Conservation (phyloP, 2,797 vertebrate genomes). For the Pampus argenteus region DNA sequence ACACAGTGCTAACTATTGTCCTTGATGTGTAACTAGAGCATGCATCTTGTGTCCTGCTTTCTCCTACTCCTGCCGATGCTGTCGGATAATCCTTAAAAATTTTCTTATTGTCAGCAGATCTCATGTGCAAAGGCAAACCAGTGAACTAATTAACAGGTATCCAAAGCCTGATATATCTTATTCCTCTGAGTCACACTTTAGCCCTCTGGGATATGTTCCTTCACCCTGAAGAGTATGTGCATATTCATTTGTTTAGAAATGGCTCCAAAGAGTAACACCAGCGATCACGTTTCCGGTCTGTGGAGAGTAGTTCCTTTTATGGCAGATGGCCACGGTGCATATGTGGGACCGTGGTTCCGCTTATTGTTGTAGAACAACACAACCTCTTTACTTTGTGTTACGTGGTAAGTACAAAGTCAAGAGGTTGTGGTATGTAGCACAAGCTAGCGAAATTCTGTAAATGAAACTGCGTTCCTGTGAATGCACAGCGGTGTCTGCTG, state of each 20-base stretch:
- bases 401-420: background rate
- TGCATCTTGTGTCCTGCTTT: slow-evolving; percentile 30
- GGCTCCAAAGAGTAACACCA: too few species aligned
- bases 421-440: background rate
- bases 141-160: background rate
- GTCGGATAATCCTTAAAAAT: slow-evolving; percentile 36
- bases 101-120: background rate
- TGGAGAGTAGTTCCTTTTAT: too few species aligned
- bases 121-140: background rate
- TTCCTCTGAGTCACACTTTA: background rate
- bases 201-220: background rate
- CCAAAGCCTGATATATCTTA: background rate
- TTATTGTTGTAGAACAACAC: background rate
- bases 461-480: background rate
- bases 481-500: background rate
- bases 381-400: background rate
- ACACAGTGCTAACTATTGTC: slow-evolving; percentile 1
- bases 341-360: background rate
- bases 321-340: too few species aligned
- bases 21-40: slow-evolving; percentile 49
- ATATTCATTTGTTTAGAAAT: background rate
- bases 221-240: background rate
- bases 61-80: slow-evolving; percentile 33
- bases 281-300: background rate
- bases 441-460: background rate